Conservation (phyloP, 2,113 vertebrate species). For the Casuarius casuarius region DNA sequence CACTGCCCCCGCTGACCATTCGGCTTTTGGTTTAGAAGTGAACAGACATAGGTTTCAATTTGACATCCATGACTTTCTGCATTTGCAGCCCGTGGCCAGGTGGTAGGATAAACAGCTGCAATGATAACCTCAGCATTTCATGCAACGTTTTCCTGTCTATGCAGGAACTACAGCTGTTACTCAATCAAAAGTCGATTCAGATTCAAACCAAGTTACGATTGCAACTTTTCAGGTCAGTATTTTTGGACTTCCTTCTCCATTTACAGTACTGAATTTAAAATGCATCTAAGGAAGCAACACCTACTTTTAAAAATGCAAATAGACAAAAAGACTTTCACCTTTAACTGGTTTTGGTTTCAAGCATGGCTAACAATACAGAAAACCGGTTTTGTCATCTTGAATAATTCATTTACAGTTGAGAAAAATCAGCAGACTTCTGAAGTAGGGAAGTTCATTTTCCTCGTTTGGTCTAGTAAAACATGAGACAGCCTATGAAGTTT, state of each 20-base stretch:
- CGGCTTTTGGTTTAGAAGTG: background rate
- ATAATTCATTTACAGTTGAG: background rate
- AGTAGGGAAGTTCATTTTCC: background rate
- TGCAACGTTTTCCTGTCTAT: background rate
- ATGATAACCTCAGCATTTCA: background rate
- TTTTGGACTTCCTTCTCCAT: background rate
- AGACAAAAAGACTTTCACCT: background rate
- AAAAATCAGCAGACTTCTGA: background rate
- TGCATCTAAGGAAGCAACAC: background rate
- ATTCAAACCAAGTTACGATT: background rate
- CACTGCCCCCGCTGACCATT: background rate
- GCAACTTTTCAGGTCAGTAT: background rate
- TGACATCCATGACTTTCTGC: background rate
- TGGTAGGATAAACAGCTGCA: background rate
- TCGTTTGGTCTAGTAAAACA: background rate
- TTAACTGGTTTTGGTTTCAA: background rate
- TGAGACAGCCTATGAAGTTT: background rate
- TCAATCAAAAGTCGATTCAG: background rate
- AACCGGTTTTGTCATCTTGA: background rate
- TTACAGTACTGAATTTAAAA: background rate
- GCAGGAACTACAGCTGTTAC: background rate
- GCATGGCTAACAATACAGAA: background rate
- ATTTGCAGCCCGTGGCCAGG: background rate
- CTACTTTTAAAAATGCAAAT: background rate
- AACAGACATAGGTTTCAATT: background rate